These are phyloP conservation scores for Brachionus angularis DNA, from an alignment of 1,140 invertebrate genomes.

Conservation along the genomic window DNA sequence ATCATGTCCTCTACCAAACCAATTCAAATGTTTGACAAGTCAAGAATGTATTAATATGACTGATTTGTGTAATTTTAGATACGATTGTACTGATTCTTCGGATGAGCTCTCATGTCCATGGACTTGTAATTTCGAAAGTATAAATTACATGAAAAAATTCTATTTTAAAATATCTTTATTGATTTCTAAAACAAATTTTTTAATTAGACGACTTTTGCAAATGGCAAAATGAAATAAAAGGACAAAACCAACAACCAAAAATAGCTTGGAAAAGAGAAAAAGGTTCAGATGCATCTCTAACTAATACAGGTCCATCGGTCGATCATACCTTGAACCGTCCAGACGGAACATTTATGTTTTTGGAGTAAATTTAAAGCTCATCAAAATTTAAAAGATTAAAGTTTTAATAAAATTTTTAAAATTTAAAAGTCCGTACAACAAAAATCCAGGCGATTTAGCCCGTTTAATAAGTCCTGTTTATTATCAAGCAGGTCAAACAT, in stretches of 20 bases:
- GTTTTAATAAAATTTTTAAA: neutral
- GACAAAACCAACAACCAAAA: slow-evolving; percentile 29
- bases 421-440: slow-evolving; percentile 27
- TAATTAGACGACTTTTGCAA: slow-evolving; percentile 11
- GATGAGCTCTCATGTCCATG: slow-evolving; percentile 52
- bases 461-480: slow-evolving; percentile 50
- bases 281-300: neutral
- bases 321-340: neutral
- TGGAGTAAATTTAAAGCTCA: slow-evolving; percentile 20
- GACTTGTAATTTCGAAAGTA: slow-evolving; percentile 42
- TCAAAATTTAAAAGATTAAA: neutral
- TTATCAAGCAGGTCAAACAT: slow-evolving; percentile 45
- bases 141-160: no score
- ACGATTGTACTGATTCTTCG: slow-evolving; percentile 51
- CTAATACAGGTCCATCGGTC: slow-evolving; percentile 9
- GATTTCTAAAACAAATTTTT: no score
- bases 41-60: slow-evolving; percentile 46
- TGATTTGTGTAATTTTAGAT: slow-evolving; percentile 52
- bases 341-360: slow-evolving; percentile 3
- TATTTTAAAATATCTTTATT: no score
- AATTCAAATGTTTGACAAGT: slow-evolving; percentile 33
- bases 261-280: slow-evolving; percentile 36
- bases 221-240: slow-evolving; percentile 26
- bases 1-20: neutral
- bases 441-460: slow-evolving; percentile 25